These are phyloP conservation scores for Macquaria australasica DNA, from an alignment of 2,113 vertebrate species.

Conservation along the genomic window DNA sequence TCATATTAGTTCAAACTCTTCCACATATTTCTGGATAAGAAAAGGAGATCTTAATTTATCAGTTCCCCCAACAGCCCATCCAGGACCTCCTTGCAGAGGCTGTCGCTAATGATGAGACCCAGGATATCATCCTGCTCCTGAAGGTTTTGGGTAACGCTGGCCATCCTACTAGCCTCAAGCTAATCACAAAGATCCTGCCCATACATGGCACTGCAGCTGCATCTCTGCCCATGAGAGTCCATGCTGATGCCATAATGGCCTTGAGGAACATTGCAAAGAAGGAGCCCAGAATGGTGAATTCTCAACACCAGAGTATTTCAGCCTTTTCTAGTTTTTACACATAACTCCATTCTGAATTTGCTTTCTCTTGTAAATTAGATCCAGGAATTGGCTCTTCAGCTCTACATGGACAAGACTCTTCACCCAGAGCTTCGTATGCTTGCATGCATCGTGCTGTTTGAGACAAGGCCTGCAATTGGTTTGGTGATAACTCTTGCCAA, in stretches of 20 bases:
- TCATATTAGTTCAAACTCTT: background rate
- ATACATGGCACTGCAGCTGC: constrained; percentile 79
- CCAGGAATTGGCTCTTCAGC: constrained; percentile 85
- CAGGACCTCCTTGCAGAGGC: constrained; percentile 84
- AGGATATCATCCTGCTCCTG: constrained; percentile 83
- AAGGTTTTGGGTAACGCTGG: constrained; percentile 90
- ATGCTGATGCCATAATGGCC: constrained; percentile 86
- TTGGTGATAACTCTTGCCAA: constrained; percentile 83
- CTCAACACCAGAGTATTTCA: background rate
- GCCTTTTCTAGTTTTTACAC: background rate
- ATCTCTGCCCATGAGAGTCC: constrained; percentile 77
- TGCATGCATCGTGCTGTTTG: constrained; percentile 87
- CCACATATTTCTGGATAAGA: background rate
- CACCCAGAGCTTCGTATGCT: constrained; percentile 86
- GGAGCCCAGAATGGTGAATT: constrained; percentile 81
- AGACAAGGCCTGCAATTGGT: constrained; percentile 84
- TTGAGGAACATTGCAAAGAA: constrained; percentile 87
- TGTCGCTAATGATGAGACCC: constrained; percentile 70
- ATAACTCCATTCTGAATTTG: constrained; percentile 6
- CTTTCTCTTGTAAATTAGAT: constrained; percentile 77
- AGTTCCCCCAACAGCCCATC: constrained; percentile 81
- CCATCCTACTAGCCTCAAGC: constrained; percentile 86
- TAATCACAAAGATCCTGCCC: constrained; percentile 86
- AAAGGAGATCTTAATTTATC: background rate
- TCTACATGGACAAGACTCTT: constrained; percentile 84